A percentile compares a stretch with the other conserved stretches of the same genome.
phyloP scores from a whole-genome alignment of 1,140 invertebrate species.

The Eubasilissa regina region DNA sequence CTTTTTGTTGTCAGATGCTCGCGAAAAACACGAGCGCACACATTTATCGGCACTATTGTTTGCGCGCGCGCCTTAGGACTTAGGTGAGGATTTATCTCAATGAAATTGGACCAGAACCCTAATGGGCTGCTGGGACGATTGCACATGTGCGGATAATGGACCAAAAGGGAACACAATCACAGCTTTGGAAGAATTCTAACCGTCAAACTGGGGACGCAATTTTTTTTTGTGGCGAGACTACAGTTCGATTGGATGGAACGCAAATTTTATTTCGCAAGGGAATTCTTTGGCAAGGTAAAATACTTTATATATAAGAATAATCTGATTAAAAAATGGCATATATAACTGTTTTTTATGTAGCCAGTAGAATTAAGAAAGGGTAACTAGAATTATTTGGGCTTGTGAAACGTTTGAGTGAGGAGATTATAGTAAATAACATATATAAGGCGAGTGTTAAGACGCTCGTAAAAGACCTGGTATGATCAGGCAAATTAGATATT shows the following conservation, averaged over 20 bases:
- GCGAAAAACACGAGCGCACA: conserved; percentile 20
- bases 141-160: conserved; percentile 54
- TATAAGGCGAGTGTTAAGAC: too few species aligned
- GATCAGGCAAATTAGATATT: too few species aligned
- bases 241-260: neutral
- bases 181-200: conserved; percentile 20
- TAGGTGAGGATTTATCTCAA: conserved; percentile 57
- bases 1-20: conserved; percentile 54
- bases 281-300: too few species aligned
- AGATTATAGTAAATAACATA: too few species aligned
- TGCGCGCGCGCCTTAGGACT: conserved; percentile 46
- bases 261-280: too few species aligned
- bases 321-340: too few species aligned
- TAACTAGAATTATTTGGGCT: too few species aligned
- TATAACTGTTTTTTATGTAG: too few species aligned
- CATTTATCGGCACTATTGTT: conserved; percentile 5
- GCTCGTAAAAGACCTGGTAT: too few species aligned
- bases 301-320: too few species aligned
- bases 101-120: conserved; percentile 48
- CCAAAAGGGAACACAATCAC: conserved; percentile 28
- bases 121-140: conserved; percentile 50
- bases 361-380: too few species aligned
- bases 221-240: neutral
- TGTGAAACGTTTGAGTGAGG: too few species aligned
- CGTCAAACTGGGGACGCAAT: conserved; percentile 4